Base-by-base conservation (phyloP, 2,113 vertebrate genomes). In the Cardinalis cardinalis region DNA sequence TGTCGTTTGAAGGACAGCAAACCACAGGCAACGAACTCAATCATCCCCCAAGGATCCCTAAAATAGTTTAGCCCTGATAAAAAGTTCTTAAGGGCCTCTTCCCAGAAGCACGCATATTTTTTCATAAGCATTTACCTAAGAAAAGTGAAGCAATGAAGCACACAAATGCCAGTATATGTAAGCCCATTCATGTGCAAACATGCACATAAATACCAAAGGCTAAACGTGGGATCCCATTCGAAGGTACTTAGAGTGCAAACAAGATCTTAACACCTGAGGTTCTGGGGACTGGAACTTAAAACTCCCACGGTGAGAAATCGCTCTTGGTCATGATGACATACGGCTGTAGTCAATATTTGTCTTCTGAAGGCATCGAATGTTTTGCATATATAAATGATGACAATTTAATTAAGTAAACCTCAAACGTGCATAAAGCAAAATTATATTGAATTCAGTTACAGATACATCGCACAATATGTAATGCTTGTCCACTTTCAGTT, bases 181-280 rank as follows among this genome's bases (percentile, higher is more conserved):
- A 84, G 68, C 25, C 55, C 41, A 73, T 95, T 94, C 91, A 76
- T 82, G 93, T 89, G 91, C 90, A 92, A 94, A 94, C 87, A 41
- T 19, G 66, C 21, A n/a, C 66, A 52, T 48, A 71, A 78, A 92
- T 89, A 89, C 71, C 81, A 73, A 41, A 68, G 55, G n/a, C 40
- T 90, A 48, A 70, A 59, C 31, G 21, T 23, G 38, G 53, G 48
- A 69, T 82, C 49, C 79, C 55, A 18, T 40, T 65, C 2, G 10
- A 72, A 82, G 25, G 46, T 79, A 31, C 61, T 91, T 25, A 2
- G 52, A 91, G 38, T 26, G 53, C 65, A 89, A 73, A 61, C 24
- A 71, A 69, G 7, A 34, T 36, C 82, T 79, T 73, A 63, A 89
- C 78, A 59, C 4, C 55, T 60, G 49, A 77, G 43, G 41, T 66